phyloP scores from a whole-genome alignment of 2,113 vertebrate genomes.

The Panthera tigris region DNA sequence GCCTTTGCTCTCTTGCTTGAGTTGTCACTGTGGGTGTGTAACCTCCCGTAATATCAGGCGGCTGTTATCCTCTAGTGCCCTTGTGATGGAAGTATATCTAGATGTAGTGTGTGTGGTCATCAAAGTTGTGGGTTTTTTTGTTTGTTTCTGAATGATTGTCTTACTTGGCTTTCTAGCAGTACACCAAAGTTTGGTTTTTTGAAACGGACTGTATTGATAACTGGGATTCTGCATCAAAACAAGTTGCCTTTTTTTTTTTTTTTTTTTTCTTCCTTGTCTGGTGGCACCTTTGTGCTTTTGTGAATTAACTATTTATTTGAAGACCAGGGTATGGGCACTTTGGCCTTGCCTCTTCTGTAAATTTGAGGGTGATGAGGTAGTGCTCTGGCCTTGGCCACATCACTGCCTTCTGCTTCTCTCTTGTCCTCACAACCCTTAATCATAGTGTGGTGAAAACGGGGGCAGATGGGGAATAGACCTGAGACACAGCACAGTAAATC shows the following conservation, averaged over 20 bases:
- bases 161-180: not conserved
- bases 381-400: accelerated
- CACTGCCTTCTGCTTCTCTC: not conserved
- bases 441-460: not conserved
- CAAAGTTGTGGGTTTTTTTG: not conserved
- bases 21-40: not conserved
- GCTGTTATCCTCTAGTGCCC: not conserved
- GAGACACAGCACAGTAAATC: not conserved
- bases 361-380: not conserved
- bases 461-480: not conserved
- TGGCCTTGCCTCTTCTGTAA: not conserved
- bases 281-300: not conserved
- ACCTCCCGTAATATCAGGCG: not conserved
- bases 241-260: not conserved
- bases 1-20: not conserved
- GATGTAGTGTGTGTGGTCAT: not conserved
- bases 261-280: not conserved
- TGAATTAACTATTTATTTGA: not conserved
- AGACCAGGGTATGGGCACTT: not conserved
- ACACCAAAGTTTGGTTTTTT: not conserved
- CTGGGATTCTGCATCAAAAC: not conserved
- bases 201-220: not conserved
- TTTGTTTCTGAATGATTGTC: not conserved
- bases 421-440: not conserved
- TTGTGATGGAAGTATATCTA: not conserved